Base-by-base conservation (phyloP, 1,140 invertebrate genomes). In the Neotoxoptera formosana region DNA sequence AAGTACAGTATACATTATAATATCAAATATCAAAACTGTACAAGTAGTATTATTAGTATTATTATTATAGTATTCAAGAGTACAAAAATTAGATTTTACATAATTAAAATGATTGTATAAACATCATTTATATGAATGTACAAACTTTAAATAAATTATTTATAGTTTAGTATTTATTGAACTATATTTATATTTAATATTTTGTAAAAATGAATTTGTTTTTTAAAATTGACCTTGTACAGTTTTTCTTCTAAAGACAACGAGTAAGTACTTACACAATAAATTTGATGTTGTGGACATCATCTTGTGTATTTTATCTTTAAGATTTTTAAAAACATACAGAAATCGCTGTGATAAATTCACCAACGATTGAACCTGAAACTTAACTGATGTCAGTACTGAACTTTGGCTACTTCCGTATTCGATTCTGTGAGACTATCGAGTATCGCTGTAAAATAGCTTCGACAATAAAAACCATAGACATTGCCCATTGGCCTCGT, bases 211-310 rank as follows among this genome's bases (percentile, higher is more conserved):
- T 30, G 11, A 90, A 41, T 41, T 41, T 1, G 7, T 48, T 51
- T 36, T 34, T 51, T 20, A 1, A 23, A 34, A 53, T 60, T 60
- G 88, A 90, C 53, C 88, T 90, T 67, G 36, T 21, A 60, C 25
- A 90, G 53, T 41, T 60, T 20, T 21, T 89, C 9, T 53, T 41
- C 21, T 30, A 45, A 21, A 17, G 60, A 41, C 7, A 41, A 41
- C 8, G 25, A 34, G 0, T 23, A 53, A n/a, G 41, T 51, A 93
- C 91, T 86, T 56, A 93, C 91, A 86, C 7, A 86, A 53, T 20
- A 93, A 45, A 53, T 93, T 93, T 21, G 67, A 93, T 17, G 91
- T 86, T n/a, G 81, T 93, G 9, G 81, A 25, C 91, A 93, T 93
- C 91, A 93, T 93, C 6, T 41, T 93, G 25, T 25, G 21, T 89